Base-by-base conservation (phyloP, 2,888 invertebrate species). In the Gerosis bhagava region DNA sequence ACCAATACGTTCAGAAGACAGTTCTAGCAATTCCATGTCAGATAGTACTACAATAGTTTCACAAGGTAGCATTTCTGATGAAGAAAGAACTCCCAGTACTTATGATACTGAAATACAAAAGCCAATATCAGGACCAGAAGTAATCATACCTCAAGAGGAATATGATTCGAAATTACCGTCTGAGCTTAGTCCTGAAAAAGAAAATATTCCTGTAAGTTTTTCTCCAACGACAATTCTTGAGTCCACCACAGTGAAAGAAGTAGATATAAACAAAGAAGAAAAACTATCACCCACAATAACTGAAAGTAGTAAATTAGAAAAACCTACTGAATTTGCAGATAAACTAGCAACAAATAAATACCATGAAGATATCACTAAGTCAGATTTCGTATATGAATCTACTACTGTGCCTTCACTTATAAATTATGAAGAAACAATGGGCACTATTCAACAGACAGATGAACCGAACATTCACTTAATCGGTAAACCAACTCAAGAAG, bases 41-140 rank as follows among this genome's bases (percentile, higher is more conserved):
- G 46, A 29, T 12, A 21, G 19, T 24, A 50, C 46, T 5, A 48
- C 50, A 10, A 25, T 17, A 24, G 42, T 5, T 6, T 51, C 39
- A 19, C 0, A 11, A 7, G 8, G 17, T 15, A 17, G 6, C 3
- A 8, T 19, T 17, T 3, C 10, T 19, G 21, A 40, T n/a, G 43
- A 41, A 29, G 48, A 46, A 36, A 24, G 24, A 35, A 41, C 34
- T 10, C 34, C 25, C 11, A 32, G 11, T 11, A 1, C 7, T n/a
- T 15, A 37, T 10, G 24, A 25, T 7, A 32, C 7, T 3, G 13
- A 37, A 10, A 12, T 21, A 11, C 24, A 49, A 34, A 42, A 39
- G 11, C 15, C 40, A 24, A 10, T 16, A 5, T 50, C 49, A 36
- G 24, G 29, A 8, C 31, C 26, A 21, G 4, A 12, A 3, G 5